phyloP scores from a whole-genome alignment of 2,797 vertebrate genomes.

The Trematomus bernacchii region DNA sequence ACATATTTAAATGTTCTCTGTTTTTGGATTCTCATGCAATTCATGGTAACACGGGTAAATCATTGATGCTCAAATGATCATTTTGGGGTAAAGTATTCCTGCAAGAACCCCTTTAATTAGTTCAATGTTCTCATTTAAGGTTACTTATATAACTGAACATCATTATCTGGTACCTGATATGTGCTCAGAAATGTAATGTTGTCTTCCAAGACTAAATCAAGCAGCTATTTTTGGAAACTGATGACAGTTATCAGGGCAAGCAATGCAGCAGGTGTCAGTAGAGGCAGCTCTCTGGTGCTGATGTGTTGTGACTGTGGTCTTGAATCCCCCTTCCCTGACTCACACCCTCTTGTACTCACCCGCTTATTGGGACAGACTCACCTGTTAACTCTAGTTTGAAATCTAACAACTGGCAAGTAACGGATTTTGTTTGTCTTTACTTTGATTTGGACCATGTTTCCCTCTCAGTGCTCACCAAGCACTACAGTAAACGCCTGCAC shows the following conservation, averaged over 20 bases:
- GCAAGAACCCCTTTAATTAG: not conserved
- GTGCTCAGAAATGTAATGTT: constrained; percentile 44
- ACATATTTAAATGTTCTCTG: too few relatives aligned
- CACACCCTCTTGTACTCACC: constrained; percentile 59
- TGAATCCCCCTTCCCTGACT: constrained; percentile 51
- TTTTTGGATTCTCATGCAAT: too few relatives aligned
- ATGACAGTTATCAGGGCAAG: constrained; percentile 18
- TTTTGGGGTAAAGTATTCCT: too few relatives aligned
- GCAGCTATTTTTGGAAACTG: constrained; percentile 19
- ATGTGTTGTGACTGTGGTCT: constrained; percentile 37
- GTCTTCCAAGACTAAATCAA: constrained; percentile 36
- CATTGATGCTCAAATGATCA: too few relatives aligned
- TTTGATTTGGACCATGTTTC: constrained; percentile 63
- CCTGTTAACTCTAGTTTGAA: constrained; percentile 27
- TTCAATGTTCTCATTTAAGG: not conserved
- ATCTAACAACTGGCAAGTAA: constrained; percentile 52
- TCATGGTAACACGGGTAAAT: too few relatives aligned
- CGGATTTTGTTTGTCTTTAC: constrained; percentile 68
- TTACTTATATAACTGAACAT: not conserved
- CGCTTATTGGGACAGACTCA: constrained; percentile 55
- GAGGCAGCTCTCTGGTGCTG: constrained; percentile 39
- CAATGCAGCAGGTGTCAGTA: constrained; percentile 12
- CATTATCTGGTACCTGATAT: not conserved
- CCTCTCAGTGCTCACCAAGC: constrained; percentile 82
- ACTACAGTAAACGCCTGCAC: constrained; percentile 86